Evolutionary conservation across 2,113 vertebrate species (phyloP), one percentile per base, ranked within the genome.

Genomic region (Corythornis cristatus): DNA sequence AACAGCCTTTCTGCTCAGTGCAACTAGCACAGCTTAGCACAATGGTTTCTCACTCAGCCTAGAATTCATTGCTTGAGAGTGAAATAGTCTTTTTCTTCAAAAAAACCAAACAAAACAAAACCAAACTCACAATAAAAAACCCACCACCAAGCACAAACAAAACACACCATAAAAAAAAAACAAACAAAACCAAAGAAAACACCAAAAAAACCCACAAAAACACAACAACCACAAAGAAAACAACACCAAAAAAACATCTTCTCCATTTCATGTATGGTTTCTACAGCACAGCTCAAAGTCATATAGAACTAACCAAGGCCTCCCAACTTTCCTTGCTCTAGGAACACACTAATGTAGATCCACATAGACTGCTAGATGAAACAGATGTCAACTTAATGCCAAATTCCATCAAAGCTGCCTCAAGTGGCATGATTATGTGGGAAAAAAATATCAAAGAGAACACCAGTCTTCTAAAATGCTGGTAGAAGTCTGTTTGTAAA

Each of bases 1-100:
- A 33, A 15, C 6, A 15, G 13, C 12, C 25, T 28, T 54, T 68
- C 58, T 60, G 4, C 35, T 68, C 31, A 45, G 21, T 2, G 3
- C 3, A 3, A 70, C 20, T 2, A 65, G 56, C 19, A 72, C 31
- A 35, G 5, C 8, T 23, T 18, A 37, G 26, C 0, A 0, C 10
- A 28, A 37, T 60, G 18, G 28, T 58, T 58, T 53, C 58, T 58
- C 21, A 43, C 77, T 65, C 66, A 73, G 58, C 20, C 48, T 37
- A 35, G 40, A 57, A 79, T 57, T 29, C 31, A 40, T 6, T 21
- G 13, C 6, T 71, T 23, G 29, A n/a, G n/a, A 75, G 15, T 42
- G 22, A 70, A 22, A 5, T 15, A 10, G 5, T 48, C 18, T 53
- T 43, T 75, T 20, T 26, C 12, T 31, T 43, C 19, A 12, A 25